Conservation (phyloP, 2,888 invertebrate genomes). For the Omphaloscelis lunosa region DNA sequence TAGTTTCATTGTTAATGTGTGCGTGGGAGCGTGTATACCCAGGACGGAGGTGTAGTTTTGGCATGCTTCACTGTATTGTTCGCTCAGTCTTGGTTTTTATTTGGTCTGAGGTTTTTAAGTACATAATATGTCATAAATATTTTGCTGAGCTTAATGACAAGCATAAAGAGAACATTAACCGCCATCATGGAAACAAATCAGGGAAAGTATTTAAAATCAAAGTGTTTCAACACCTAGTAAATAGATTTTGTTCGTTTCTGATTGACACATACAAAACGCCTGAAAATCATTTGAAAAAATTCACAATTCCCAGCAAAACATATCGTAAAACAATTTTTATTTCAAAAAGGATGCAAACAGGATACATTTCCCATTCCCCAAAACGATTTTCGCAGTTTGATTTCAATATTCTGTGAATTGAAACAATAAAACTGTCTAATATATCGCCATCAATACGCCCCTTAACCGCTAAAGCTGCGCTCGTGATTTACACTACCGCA, state of each 20-base stretch:
- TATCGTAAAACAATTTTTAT: background rate
- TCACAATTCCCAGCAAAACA: background rate
- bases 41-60: too few species aligned
- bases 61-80: too few species aligned
- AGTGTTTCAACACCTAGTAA: background rate
- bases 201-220: background rate
- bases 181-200: background rate
- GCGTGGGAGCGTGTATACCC: too few species aligned
- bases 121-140: too few species aligned
- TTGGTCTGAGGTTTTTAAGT: background rate
- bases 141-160: background rate
- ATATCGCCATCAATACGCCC: slow-evolving; percentile 48
- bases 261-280: background rate
- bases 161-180: background rate
- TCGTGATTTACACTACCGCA: slow-evolving; percentile 60
- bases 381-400: slow-evolving; percentile 20
- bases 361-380: background rate
- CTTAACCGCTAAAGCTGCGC: slow-evolving; percentile 42
- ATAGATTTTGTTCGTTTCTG: background rate
- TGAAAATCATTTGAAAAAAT: background rate
- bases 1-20: too few species aligned
- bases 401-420: slow-evolving; percentile 42
- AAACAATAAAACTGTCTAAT: slow-evolving; percentile 55
- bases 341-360: background rate
- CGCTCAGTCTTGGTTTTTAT: too few species aligned